Percentiles rank a stretch among this genome's conserved stretches.
These are phyloP conservation scores for Hypena proboscidalis DNA, from an alignment of 2,888 invertebrate species.

Conservation along the genomic window DNA sequence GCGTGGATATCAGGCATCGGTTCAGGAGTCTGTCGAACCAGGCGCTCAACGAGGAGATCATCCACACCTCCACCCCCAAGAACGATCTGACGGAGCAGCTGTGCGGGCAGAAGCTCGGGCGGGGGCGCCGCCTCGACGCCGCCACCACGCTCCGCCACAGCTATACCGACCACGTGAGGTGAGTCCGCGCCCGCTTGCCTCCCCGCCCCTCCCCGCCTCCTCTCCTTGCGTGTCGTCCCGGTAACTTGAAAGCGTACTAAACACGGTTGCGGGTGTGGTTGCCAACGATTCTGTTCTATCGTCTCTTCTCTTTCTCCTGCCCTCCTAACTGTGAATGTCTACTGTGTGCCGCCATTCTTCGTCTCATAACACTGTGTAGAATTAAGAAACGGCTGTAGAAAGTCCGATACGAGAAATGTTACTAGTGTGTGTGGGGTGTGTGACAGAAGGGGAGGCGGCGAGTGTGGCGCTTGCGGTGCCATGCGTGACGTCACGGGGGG, in stretches of 20 bases:
- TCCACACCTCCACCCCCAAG: constrained; percentile 66
- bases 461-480: constrained; percentile 20
- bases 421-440: constrained; percentile 7
- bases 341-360: constrained; percentile 22
- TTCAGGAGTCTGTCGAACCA: constrained; percentile 62
- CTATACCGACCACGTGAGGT: constrained; percentile 71
- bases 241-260: constrained; percentile 49
- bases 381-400: neutral
- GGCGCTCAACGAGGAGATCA: constrained; percentile 49
- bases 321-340: constrained; percentile 35
- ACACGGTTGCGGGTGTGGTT: constrained; percentile 43
- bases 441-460: constrained; percentile 23
- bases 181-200: constrained; percentile 47
- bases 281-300: constrained; percentile 30
- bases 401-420: constrained; percentile 3
- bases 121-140: constrained; percentile 36
- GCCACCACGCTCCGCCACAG: constrained; percentile 61
- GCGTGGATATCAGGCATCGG: constrained; percentile 64
- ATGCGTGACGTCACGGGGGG: too few relatives aligned
- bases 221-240: constrained; percentile 15
- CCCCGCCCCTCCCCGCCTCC: constrained; percentile 9
- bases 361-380: constrained; percentile 4
- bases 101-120: constrained; percentile 11
- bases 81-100: constrained; percentile 23
- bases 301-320: constrained; percentile 33